Evolutionary conservation across 1,140 invertebrate genomes (phyloP), one percentile per base, ranked within the genome.

Genomic region (Drosophila tristis): DNA sequence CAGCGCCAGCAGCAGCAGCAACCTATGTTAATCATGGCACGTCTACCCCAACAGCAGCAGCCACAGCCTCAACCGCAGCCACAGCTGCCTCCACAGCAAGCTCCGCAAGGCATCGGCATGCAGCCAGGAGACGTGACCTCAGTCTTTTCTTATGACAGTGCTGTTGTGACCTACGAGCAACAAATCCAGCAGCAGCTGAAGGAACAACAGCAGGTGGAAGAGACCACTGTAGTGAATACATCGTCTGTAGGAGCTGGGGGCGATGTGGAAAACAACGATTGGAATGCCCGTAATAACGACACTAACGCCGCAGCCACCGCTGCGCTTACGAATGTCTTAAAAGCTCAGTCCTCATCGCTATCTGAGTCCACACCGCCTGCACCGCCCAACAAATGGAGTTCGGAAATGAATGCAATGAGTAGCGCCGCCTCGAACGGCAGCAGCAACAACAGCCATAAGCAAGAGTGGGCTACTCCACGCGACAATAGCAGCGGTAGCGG

Each of bases 361-460:
- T 13, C 39, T 44, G 50, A 63, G 48, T 57, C 76, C 43, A 68
- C 71, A 49, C 48, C 72, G 8, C 26, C 70, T 45, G 47, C 50
- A 29, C 42, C 53, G 29, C 56, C 74, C 11, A 92, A 78, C 43
- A 91, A 92, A 55, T 92, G 91, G 91, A 92, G 90, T 68, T 82
- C 78, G 3, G 91, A 92, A 39, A 86, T 92, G 77, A 91, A 91
- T 63, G 77, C 90, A n/a, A 67, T 90, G 75, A 79, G 75, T 35
- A 76, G 76, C 1, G 71, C 82, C 2, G 75, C 78, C 9, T 78
- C 81, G 0, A 90, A 79, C 45, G 73, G 78, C 53, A 81, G 71
- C 71, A 74, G 76, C 48, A 73, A 74, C 54, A 59, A 64, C 80
- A 73, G 80, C 39, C 55, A 56, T 49, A 91, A 91, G 48, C 90